Conservation (phyloP, 2,797 vertebrate genomes). For the Malacoraja senta region DNA sequence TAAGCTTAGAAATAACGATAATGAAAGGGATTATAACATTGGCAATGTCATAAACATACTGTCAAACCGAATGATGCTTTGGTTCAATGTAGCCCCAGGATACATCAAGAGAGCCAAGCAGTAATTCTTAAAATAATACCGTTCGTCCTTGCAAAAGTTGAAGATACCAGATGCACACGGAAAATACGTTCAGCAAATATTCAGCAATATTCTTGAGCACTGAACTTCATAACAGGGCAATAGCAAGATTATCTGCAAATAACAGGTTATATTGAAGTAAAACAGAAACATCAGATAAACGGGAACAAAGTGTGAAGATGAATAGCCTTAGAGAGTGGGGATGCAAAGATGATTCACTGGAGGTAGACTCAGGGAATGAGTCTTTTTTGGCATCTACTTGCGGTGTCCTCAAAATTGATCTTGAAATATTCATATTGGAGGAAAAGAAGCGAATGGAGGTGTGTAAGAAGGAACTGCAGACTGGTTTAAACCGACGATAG, state of each 20-base stretch:
- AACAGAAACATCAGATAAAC: neutral
- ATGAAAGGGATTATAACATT: neutral
- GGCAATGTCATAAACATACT: neutral
- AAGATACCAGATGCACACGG: neutral
- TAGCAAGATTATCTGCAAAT: neutral
- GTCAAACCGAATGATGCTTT: neutral
- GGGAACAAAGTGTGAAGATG: neutral
- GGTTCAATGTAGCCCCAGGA: neutral
- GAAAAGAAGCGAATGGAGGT: too few species aligned
- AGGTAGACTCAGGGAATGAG: too few species aligned
- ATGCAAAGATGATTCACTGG: neutral
- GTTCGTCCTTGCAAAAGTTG: constrained; percentile 2
- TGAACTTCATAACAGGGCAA: neutral
- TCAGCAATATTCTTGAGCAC: neutral
- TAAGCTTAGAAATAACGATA: neutral
- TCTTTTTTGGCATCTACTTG: too few species aligned
- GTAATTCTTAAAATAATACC: constrained; percentile 7
- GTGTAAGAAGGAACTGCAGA: too few species aligned
- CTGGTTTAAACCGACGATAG: too few species aligned
- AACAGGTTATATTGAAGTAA: neutral
- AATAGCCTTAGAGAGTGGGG: neutral
- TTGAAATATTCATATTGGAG: too few species aligned
- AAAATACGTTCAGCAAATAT: neutral
- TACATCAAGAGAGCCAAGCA: neutral
- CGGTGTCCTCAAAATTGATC: too few species aligned